A percentile compares a stretch with the other conserved stretches of the same genome.
phyloP scores from a whole-genome alignment of 1,140 invertebrate genomes.

The roundworm (Caenorhabditis elegans) region DNA sequence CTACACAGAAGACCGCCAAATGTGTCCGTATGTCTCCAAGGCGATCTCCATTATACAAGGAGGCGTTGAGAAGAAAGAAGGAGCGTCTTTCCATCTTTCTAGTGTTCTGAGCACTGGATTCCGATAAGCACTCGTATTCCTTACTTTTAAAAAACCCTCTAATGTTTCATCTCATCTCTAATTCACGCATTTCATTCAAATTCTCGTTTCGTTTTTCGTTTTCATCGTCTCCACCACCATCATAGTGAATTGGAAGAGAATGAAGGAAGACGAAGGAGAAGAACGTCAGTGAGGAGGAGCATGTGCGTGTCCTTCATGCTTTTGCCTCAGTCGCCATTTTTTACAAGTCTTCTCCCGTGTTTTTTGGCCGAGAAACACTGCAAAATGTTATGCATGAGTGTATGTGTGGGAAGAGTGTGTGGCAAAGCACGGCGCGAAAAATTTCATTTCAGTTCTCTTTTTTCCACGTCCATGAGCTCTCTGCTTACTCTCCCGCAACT shows the following conservation, averaged over 20 bases:
- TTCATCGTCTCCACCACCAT: not conserved
- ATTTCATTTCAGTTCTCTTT: not conserved
- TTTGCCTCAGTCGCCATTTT: not conserved
- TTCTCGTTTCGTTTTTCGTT: not conserved
- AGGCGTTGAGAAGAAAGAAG: constrained; percentile 21
- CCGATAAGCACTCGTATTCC: not conserved
- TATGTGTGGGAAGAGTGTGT: constrained; percentile 20
- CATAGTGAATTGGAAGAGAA: not conserved
- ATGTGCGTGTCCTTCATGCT: constrained; percentile 13
- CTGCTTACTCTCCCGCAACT: too few relatives aligned
- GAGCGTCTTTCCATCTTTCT: not conserved
- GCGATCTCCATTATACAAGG: constrained; percentile 8
- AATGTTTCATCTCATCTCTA: not conserved
- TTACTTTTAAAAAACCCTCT: not conserved
- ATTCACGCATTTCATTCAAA: constrained; percentile 1
- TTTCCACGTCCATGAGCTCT: too few relatives aligned
- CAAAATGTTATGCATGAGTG: constrained; percentile 10
- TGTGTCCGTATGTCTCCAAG: constrained; percentile 22
- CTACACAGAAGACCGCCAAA: constrained; percentile 16
- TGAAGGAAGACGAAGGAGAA: not conserved
- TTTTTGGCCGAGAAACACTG: constrained; percentile 10
- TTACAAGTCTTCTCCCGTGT: constrained; percentile 22
- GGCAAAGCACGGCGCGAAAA: not conserved
- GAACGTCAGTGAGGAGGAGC: not conserved
- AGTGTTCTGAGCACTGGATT: not conserved